Evolutionary conservation across 2,888 invertebrate genomes (phyloP).

Genomic region (Cepaea hortensis): DNA sequence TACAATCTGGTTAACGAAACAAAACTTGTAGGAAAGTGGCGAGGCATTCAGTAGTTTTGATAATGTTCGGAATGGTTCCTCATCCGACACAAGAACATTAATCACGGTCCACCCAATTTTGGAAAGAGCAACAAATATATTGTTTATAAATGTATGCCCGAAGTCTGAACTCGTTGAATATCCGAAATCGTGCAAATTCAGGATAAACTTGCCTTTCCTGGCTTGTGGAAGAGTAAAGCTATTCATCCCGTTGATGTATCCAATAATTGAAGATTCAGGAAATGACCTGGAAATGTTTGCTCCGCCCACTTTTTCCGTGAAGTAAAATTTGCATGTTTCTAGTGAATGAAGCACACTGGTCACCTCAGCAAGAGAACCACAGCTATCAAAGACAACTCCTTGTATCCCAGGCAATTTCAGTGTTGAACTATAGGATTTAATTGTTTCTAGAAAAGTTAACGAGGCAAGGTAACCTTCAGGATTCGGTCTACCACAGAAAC

Average conservation of each 20-base stretch:
- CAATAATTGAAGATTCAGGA: conserved; percentile 12
- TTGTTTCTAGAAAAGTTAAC: conserved; percentile 48
- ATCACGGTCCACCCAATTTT: conserved; percentile 30
- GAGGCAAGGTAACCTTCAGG: conserved; percentile 50
- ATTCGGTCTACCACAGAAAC: conserved; percentile 32
- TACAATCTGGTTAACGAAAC: conserved; percentile 16
- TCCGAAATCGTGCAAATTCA: conserved; percentile 3
- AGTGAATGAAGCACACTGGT: conserved; percentile 31
- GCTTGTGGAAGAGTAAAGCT: conserved; percentile 11
- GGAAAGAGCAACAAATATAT: background rate
- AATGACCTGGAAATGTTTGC: background rate
- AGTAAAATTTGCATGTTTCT: conserved; percentile 45
- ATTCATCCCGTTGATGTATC: conserved; percentile 24
- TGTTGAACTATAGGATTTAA: conserved; percentile 37
- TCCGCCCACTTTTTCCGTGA: conserved; percentile 31
- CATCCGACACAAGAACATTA: conserved; percentile 28
- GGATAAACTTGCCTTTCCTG: background rate
- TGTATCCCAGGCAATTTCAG: conserved; percentile 34
- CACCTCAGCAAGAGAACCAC: conserved; percentile 23
- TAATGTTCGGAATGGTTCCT: conserved; percentile 14
- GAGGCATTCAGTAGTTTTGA: background rate
- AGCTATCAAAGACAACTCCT: conserved; percentile 52
- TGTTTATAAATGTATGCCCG: conserved; percentile 5
- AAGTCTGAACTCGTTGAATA: conserved; percentile 8
- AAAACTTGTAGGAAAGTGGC: background rate